Evolutionary conservation across 2,888 invertebrate species (phyloP).

Genomic region (Eucera pruinosa): DNA sequence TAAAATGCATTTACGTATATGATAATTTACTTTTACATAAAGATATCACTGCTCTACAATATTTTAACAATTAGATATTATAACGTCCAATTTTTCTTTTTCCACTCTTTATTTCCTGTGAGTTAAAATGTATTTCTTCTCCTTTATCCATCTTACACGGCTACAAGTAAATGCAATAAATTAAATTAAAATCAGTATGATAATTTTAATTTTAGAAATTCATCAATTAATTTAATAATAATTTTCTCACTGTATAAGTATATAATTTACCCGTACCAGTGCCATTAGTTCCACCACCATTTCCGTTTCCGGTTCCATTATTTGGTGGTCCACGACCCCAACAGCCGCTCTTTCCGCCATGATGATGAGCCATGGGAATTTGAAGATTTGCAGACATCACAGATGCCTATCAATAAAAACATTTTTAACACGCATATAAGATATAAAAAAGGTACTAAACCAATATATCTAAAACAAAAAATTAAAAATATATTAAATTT

Average conservation of each 20-base stretch:
- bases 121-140: not conserved
- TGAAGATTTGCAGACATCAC: slow-evolving; percentile 13
- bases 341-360: slow-evolving; percentile 15
- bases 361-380: not conserved
- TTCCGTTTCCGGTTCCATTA: not conserved
- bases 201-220: no score
- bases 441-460: not conserved
- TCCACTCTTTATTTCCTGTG: not conserved
- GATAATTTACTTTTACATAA: slow-evolving; percentile 13
- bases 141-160: no score
- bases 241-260: not conserved
- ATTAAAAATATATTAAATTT: not conserved
- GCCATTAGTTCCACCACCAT: not conserved
- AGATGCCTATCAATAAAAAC: slow-evolving; percentile 14
- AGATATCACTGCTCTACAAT: slow-evolving; percentile 4
- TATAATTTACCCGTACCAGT: not conserved
- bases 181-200: no score
- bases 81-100: not conserved
- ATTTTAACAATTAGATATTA: slow-evolving; percentile 2
- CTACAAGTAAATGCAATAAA: slow-evolving; percentile 15
- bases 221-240: no score
- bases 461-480: not conserved
- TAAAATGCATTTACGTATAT: not conserved
- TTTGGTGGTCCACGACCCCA: slow-evolving; percentile 8
- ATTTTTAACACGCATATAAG: not conserved